A percentile compares a stretch with the other conserved stretches of the same genome.
Evolutionary conservation across 2,888 invertebrate genomes (phyloP).

Genomic region (Lycia hirtaria): DNA sequence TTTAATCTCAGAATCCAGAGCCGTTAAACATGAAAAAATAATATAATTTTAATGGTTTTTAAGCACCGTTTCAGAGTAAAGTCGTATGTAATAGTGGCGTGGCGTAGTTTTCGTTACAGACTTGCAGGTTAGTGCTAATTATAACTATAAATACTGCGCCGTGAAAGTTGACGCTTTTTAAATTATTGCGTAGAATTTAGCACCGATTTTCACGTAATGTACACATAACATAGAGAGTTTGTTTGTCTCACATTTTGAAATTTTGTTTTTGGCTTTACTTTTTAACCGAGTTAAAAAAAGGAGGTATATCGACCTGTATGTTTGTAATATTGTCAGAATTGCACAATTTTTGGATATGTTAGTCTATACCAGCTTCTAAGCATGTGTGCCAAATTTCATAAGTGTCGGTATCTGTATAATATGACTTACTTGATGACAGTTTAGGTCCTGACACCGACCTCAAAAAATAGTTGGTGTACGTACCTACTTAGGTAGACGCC

Average conservation of each 20-base stretch:
- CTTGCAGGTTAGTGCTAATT: conserved; percentile 47
- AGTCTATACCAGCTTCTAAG: too few relatives aligned
- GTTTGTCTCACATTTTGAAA: conserved; percentile 44
- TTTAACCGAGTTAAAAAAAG: too few relatives aligned
- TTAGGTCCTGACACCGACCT: too few relatives aligned
- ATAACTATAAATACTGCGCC: conserved; percentile 44
- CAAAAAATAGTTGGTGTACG: too few relatives aligned
- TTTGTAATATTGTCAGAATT: too few relatives aligned
- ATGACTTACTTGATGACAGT: too few relatives aligned
- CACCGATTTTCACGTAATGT: conserved; percentile 43
- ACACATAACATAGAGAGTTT: conserved; percentile 41
- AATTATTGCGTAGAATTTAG: conserved; percentile 45
- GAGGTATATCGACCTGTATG: too few relatives aligned
- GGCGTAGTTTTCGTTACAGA: conserved; percentile 11
- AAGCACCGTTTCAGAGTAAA: conserved; percentile 31
- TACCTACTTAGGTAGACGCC: too few relatives aligned
- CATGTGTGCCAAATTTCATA: too few relatives aligned
- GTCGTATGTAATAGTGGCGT: conserved; percentile 32
- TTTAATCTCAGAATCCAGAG: background rate
- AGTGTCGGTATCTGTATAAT: too few relatives aligned
- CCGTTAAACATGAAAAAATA: background rate
- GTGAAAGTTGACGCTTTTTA: conserved; percentile 48
- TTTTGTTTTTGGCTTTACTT: conserved; percentile 8
- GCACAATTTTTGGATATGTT: too few relatives aligned
- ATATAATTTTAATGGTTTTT: conserved; percentile 11